Conservation (phyloP, 2,888 invertebrate species). For the Eupeodes latifasciatus region DNA sequence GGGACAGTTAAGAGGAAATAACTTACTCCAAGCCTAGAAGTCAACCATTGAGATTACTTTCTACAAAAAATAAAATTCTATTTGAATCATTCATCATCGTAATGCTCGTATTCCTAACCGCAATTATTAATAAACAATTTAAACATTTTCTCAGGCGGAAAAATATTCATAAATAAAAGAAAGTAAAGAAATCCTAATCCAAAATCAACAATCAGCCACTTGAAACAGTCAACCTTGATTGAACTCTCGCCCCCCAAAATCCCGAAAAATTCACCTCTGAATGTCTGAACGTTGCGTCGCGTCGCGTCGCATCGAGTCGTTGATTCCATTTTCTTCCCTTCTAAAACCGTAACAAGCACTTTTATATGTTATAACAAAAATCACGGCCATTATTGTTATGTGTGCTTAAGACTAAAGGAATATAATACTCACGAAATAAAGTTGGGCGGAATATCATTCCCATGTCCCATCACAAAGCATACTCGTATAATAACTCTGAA, state of each 20-base stretch:
- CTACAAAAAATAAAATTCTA: background rate
- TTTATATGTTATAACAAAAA: slow-evolving; percentile 37
- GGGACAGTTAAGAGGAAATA: no score
- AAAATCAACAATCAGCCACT: slow-evolving; percentile 51
- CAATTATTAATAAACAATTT: slow-evolving; percentile 49
- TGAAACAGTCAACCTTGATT: slow-evolving; percentile 56
- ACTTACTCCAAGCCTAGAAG: no score
- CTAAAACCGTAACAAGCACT: slow-evolving; percentile 26
- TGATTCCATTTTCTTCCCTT: background rate
- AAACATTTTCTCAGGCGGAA: slow-evolving; percentile 19
- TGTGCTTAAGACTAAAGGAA: slow-evolving; percentile 63
- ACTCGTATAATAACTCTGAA: slow-evolving; percentile 20
- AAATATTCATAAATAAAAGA: slow-evolving; percentile 51
- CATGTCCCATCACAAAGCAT: slow-evolving; percentile 50
- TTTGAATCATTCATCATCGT: slow-evolving; percentile 8
- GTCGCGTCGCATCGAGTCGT: no score
- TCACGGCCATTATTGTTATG: slow-evolving; percentile 65
- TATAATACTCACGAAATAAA: slow-evolving; percentile 63
- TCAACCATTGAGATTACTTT: background rate
- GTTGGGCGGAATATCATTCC: slow-evolving; percentile 54
- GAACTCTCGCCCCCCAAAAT: background rate
- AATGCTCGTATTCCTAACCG: slow-evolving; percentile 16
- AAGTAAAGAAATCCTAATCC: background rate
- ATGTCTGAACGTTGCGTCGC: slow-evolving; percentile 20
- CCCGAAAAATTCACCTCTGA: slow-evolving; percentile 23